phyloP scores from a whole-genome alignment of 2,888 invertebrate species.

The Chalcis sispes region DNA sequence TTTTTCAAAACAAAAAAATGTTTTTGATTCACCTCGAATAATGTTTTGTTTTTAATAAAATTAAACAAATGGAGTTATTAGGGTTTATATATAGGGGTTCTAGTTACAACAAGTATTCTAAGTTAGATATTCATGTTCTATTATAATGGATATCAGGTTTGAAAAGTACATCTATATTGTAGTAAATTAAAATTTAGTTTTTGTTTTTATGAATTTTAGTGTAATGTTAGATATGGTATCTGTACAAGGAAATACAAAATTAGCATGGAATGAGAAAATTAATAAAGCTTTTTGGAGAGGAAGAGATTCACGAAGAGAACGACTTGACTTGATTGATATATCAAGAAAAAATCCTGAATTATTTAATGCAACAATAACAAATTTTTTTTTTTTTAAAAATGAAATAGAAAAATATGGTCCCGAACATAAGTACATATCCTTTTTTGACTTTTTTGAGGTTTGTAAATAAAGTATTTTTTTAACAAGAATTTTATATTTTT shows the following conservation, averaged over 20 bases:
- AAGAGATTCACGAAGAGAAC: slow-evolving; percentile 90
- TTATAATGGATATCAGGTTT: no score
- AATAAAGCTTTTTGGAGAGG: slow-evolving; percentile 93
- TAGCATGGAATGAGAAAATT: slow-evolving; percentile 85
- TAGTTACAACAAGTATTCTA: no score
- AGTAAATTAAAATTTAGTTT: no score
- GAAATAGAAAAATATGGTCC: slow-evolving; percentile 91
- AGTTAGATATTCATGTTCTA: no score
- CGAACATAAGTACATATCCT: slow-evolving; percentile 88
- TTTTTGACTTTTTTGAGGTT: slow-evolving; percentile 96
- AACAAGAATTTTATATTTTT: slow-evolving; percentile 2
- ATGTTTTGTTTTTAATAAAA: no score
- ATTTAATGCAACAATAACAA: slow-evolving; percentile 94
- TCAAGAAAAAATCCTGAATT: slow-evolving; percentile 85
- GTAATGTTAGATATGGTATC: slow-evolving; percentile 93
- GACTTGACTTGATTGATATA: slow-evolving; percentile 89
- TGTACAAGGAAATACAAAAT: slow-evolving; percentile 87
- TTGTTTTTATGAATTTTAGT: slow-evolving; percentile 75
- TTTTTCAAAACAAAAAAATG: background rate
- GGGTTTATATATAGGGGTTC: no score
- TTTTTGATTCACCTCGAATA: no score
- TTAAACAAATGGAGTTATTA: no score
- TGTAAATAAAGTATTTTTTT: slow-evolving; percentile 68
- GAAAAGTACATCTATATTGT: background rate
- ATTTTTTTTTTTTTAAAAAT: slow-evolving; percentile 96